phyloP scores from a whole-genome alignment of 2,888 invertebrate genomes.

The Subacronicta megacephala region DNA sequence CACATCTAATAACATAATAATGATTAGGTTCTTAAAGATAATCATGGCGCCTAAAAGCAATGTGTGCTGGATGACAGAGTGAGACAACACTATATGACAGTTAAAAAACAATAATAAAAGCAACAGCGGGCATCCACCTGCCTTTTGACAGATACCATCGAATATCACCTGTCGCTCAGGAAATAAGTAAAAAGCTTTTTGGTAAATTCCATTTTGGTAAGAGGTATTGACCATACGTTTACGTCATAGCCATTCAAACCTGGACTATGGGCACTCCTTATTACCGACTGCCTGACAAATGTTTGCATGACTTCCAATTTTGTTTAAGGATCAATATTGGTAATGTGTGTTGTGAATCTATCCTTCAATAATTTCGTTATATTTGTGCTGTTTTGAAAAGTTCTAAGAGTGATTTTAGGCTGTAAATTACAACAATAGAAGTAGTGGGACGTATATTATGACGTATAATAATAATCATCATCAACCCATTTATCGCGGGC shows the following conservation, averaged over 20 bases:
- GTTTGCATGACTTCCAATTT: conserved; percentile 29
- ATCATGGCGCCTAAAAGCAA: conserved; percentile 13
- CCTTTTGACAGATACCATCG: background rate
- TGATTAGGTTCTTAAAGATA: too few species aligned
- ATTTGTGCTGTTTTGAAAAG: too few species aligned
- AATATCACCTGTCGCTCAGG: background rate
- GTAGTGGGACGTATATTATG: too few species aligned
- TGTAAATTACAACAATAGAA: too few species aligned
- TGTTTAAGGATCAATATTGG: conserved; percentile 15
- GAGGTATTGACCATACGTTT: conserved; percentile 1
- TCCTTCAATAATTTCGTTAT: background rate
- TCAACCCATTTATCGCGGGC: too few species aligned
- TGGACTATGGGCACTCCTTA: conserved; percentile 25
- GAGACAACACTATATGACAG: conserved; percentile 16
- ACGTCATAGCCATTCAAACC: conserved; percentile 13
- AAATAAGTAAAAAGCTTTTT: background rate
- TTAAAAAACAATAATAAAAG: conserved; percentile 3
- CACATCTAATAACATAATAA: too few species aligned
- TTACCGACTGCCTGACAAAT: conserved; percentile 17
- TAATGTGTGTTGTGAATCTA: background rate
- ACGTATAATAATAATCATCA: too few species aligned
- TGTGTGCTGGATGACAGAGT: conserved; percentile 8
- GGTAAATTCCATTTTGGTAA: background rate
- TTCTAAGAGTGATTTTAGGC: too few species aligned
- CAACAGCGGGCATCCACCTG: background rate